Conservation (phyloP, 2,113 vertebrate genomes). For the Platichthys flesus region DNA sequence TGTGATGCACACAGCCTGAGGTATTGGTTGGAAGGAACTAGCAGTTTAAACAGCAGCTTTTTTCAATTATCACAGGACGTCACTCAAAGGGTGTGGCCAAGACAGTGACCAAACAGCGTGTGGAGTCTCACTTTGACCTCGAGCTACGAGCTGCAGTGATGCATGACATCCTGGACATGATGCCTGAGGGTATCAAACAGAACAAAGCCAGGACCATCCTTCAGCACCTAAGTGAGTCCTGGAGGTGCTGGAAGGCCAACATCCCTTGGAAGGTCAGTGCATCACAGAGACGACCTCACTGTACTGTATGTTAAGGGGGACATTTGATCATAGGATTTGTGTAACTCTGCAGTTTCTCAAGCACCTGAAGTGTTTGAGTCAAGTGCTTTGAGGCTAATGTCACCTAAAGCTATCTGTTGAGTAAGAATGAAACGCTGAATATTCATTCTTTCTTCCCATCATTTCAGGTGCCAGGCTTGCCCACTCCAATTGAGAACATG, state of each 20-base stretch:
- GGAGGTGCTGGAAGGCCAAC: constrained; percentile 99
- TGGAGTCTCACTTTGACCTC: constrained; percentile 98
- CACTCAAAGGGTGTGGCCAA: constrained; percentile 99
- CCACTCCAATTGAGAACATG: constrained; percentile 99
- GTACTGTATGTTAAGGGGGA: not conserved
- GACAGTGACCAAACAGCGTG: constrained; percentile 97
- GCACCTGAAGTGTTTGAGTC: too few relatives aligned
- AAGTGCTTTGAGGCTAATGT: not conserved
- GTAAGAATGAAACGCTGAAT: not conserved
- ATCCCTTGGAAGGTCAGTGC: constrained; percentile 97
- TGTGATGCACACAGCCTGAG: not conserved
- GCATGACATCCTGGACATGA: constrained; percentile 99
- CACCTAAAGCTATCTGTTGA: not conserved
- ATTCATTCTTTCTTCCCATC: not conserved
- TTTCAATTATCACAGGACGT: constrained; percentile 82
- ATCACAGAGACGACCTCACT: not conserved
- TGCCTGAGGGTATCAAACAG: constrained; percentile 99
- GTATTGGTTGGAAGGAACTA: fast-evolving
- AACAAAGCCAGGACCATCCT: constrained; percentile 99
- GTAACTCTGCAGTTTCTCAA: too few relatives aligned
- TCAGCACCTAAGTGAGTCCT: constrained; percentile 98
- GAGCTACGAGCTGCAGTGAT: constrained; percentile 98
- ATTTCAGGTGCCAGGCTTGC: constrained; percentile 93
- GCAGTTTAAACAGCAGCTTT: not conserved
- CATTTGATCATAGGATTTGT: not conserved